A percentile compares a stretch with the other conserved stretches of the same genome.
Conservation (phyloP, 37 sponge, comb jelly and placozoan genomes). For the Chondrilla cf. caribensis region DNA sequence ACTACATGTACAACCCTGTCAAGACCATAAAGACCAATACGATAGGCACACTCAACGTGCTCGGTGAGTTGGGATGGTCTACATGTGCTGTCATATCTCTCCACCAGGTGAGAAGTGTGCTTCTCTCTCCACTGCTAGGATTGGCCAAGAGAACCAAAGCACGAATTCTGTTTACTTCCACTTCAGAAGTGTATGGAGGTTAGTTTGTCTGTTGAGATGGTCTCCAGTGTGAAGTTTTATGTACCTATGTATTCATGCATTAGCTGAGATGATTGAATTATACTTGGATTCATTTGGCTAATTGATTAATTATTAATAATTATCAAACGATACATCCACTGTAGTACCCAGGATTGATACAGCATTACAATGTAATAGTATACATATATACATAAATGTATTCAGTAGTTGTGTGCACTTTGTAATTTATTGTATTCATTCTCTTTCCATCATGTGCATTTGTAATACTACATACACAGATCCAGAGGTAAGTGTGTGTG, state of each 20-base stretch:
- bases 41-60: constrained; percentile 88
- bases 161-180: constrained; percentile 80
- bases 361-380: no score
- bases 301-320: background rate
- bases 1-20: constrained; percentile 95
- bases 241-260: background rate
- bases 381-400: no score
- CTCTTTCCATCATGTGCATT: no score
- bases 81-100: no score
- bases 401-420: no score
- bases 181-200: constrained; percentile 97
- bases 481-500: constrained; percentile 1
- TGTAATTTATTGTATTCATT: no score
- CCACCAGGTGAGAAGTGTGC: no score
- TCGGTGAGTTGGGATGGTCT: constrained; percentile 43
- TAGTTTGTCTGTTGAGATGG: background rate
- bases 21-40: constrained; percentile 87
- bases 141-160: constrained; percentile 83
- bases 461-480: background rate
- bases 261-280: background rate
- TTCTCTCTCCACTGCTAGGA: constrained; percentile 30
- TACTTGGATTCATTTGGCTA: background rate
- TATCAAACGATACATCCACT: no score
- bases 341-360: no score
- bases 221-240: background rate